These are phyloP conservation scores for Catharus fuscescens DNA, from an alignment of 2,113 vertebrate species.

Conservation along the genomic window DNA sequence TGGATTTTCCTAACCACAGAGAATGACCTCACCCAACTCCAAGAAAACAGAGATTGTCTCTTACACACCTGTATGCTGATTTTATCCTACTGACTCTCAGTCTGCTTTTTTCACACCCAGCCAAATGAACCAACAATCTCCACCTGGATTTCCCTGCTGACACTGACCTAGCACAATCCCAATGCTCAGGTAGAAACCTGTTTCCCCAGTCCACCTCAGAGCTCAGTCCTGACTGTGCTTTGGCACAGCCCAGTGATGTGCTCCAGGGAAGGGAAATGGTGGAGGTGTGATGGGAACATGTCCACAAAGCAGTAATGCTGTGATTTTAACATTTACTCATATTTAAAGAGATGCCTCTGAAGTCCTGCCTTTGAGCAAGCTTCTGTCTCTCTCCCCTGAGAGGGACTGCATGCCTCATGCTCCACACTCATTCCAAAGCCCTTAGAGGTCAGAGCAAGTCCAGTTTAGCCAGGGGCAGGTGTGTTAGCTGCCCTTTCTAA, in stretches of 20 bases:
- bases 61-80: neutral
- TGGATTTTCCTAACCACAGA: neutral
- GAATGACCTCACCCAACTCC: accelerated
- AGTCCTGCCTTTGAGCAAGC: neutral
- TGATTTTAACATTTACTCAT: neutral
- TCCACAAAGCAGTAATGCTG: neutral
- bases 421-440: neutral
- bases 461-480: neutral
- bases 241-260: neutral
- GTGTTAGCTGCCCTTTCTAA: neutral
- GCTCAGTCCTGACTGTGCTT: neutral
- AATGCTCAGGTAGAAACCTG: accelerated
- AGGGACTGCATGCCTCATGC: neutral
- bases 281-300: neutral
- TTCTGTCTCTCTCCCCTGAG: neutral
- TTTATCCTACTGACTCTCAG: neutral
- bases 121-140: neutral
- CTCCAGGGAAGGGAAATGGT: neutral
- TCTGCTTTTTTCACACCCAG: neutral
- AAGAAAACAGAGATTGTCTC: neutral
- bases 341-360: neutral
- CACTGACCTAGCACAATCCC: too few species aligned
- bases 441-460: neutral
- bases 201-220: neutral
- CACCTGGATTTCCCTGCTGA: neutral